Evolutionary conservation across 1,140 invertebrate species (phyloP).

Genomic region (Microplitis demolitor): DNA sequence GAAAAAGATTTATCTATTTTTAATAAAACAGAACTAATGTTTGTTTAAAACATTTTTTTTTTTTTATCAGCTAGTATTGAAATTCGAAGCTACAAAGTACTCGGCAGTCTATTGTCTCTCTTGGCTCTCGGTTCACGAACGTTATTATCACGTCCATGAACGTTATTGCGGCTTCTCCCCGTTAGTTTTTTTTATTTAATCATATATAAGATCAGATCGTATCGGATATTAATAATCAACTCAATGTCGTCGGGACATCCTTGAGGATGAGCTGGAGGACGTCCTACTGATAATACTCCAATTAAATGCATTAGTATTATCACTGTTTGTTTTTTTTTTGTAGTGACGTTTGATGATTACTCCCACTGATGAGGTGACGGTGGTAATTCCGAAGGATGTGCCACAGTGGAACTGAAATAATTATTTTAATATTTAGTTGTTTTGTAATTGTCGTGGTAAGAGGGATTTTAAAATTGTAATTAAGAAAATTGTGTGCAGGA

Average conservation of each 20-base stretch:
- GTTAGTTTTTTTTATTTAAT: background rate
- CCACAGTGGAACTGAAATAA: conserved; percentile 91
- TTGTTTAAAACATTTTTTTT: background rate
- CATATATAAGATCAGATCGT: no score
- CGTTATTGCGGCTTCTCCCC: background rate
- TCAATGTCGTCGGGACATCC: no score
- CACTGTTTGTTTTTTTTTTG: no score
- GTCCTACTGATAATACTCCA: no score
- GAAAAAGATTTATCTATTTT: background rate
- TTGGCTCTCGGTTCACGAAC: conserved; percentile 41
- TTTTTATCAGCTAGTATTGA: conserved; percentile 43
- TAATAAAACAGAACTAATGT: no score
- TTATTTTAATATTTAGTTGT: background rate
- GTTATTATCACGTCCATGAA: background rate
- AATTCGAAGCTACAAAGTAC: conserved; percentile 52
- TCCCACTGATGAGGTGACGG: conserved; percentile 98
- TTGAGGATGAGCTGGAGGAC: no score
- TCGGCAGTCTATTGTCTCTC: conserved; percentile 62
- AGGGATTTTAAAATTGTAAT: background rate
- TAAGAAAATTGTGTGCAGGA: no score
- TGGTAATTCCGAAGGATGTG: conserved; percentile 94
- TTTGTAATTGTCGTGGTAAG: background rate
- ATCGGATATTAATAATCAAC: no score
- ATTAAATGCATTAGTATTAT: no score
- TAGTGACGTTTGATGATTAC: conserved; percentile 52